Conservation (phyloP, 2,888 invertebrate species). For the Folsomia manolachei region DNA sequence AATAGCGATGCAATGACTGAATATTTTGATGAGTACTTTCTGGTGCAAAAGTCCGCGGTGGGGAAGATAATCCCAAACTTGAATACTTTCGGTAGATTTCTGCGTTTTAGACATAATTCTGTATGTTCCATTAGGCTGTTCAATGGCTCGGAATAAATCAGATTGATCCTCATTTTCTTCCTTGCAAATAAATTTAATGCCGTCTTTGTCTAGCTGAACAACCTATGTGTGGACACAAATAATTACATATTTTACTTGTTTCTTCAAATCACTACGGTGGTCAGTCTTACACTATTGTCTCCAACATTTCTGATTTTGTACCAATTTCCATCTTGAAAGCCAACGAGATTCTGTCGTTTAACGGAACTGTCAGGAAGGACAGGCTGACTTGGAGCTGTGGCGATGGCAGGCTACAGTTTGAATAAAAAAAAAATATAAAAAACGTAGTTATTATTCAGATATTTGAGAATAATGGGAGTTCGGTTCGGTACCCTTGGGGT, state of each 20-base stretch:
- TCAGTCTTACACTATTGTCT: constrained; percentile 6
- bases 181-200: not conserved
- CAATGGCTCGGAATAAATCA: constrained; percentile 6
- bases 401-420: not conserved
- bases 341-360: not conserved
- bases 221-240: too few relatives aligned
- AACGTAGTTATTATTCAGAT: too few relatives aligned
- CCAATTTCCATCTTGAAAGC: constrained; percentile 3
- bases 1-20: too few relatives aligned
- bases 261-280: too few relatives aligned
- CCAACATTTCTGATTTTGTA: constrained; percentile 15
- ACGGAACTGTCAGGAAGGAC: too few relatives aligned
- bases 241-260: not conserved
- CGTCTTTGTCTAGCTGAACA: not conserved
- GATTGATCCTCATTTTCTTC: not conserved
- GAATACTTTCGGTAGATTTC: not conserved
- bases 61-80: constrained; percentile 15
- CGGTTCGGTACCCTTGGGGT: not conserved
- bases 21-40: not conserved
- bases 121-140: not conserved
- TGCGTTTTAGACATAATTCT: not conserved
- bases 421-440: too few relatives aligned
- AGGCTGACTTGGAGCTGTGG: not conserved
- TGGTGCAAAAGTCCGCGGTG: not conserved
- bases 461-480: too few relatives aligned